Evolutionary conservation across 2,113 vertebrate species (phyloP), one percentile per base, ranked within the genome.

Genomic region (Protomyctophum bolini): DNA sequence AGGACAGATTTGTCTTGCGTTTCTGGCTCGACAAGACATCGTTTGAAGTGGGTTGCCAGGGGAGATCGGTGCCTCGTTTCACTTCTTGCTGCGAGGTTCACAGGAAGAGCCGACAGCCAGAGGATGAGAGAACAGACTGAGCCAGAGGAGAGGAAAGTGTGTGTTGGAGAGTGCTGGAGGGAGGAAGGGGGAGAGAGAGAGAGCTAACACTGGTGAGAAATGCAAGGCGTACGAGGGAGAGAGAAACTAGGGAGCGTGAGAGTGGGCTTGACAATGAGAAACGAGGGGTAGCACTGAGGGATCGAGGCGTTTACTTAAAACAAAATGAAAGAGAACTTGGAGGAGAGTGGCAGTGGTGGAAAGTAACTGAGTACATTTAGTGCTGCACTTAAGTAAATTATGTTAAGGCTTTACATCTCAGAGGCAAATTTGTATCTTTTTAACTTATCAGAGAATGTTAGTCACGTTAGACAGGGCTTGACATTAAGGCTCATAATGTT

Each of bases 31-130:
- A 41, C 33, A 41, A 41, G 33, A 6, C 21, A 41, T 41, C 33
- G 33, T 41, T 41, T 41, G 33, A 41, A 41, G 33, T 41, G 33
- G 33, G 33, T 41, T 41, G 33, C 33, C 33, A 41, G 33, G 76
- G 73, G 77, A 83, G 83, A 79, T 83, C 75, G 83, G 81, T 79
- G 83, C 83, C 79, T 87, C 81, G 75, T 52, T 10, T 63, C 49
- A 72, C 79, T 86, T 81, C 79, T 88, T 81, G 66, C 80, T 68
- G 61, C 73, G 78, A 67, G 84, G 80, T 83, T 84, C 86, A 86
- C 86, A 84, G 84, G 86, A 86, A 86, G 80, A 68, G 58, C 60
- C 67, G 63, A 61, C 63, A 83, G 86, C 81, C 83, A 83, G 65
- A 86, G 47, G 58, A 61, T 75, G 78, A 75, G 11, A 28, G 49